Base-by-base conservation (phyloP, 35 echinoderm and acorn worm species). In the Hemicentrotus pulcherrimus region DNA sequence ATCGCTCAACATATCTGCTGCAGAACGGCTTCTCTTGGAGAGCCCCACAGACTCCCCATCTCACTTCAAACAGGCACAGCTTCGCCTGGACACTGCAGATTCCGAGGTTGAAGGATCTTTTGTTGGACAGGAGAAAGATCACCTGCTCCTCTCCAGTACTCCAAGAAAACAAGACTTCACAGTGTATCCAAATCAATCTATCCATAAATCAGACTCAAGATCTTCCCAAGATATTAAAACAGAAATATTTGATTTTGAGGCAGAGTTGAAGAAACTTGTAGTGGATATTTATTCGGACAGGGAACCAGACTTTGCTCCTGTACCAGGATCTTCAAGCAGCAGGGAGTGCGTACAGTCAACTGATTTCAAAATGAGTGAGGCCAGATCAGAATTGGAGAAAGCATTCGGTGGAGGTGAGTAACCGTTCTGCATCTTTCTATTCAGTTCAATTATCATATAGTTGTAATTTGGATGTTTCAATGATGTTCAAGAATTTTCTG, bases 251-350 rank as follows among this genome's bases (percentile, higher is more conserved):
- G 94, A 95, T 78, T 85, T 97, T 22, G 94, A 97, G 86, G 92
- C 91, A 92, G 96, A 97, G 88, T 65, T 97, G 9, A 93, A 95
- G 86, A 94, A 86, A 24, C 91, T 97, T 45, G 96, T 97, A 24
- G 85, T 97, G 94, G 94, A 97, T 47, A 97, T 97, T 61, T 97
- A 97, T 48, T 97, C 96, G 48, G 96, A 95, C 28, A 94, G 87
- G 58, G 86, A 91, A 15, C 95, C 94, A 46, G 86, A 95, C 15
- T 97, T 97, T 95, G 65, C 95, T 12, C 96, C 96, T 86, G 85
- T 97, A 50, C 94, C 96, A 65, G 96, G 96, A 19, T 55, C 94
- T 59, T 46, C n/a, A 78, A 52, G 47, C 88, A 90, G 86, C 32
- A 91, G 7, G 88, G 94, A 95, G 31, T 31, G 47, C 32, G 31